Evolutionary conservation across 1,140 invertebrate species (phyloP).

Genomic region (Pectinophora gossypiella): DNA sequence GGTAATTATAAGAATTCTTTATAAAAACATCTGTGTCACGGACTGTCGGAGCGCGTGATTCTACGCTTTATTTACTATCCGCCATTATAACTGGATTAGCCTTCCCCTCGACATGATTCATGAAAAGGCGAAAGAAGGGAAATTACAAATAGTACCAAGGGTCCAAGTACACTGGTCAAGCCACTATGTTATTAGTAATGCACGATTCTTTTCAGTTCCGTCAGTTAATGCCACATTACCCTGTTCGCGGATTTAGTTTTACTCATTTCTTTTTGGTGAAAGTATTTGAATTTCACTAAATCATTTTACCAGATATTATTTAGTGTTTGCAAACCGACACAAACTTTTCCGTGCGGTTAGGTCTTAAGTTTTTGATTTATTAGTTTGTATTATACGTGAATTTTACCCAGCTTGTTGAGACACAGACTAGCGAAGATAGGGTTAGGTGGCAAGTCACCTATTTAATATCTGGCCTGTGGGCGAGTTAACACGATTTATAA

Average conservation of each 20-base stretch:
- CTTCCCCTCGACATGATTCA: constrained; percentile 14
- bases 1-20: not conserved
- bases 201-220: constrained; percentile 35
- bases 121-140: constrained; percentile 14
- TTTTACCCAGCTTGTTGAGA: too few species aligned
- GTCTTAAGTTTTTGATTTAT: too few species aligned
- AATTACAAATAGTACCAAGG: constrained; percentile 14
- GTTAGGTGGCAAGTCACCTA: too few species aligned
- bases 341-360: too few species aligned
- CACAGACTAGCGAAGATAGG: too few species aligned
- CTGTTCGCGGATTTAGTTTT: constrained; percentile 20
- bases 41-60: constrained; percentile 43
- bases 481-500: too few species aligned
- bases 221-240: constrained; percentile 21
- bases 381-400: too few species aligned
- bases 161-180: constrained; percentile 18
- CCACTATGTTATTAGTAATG: constrained; percentile 36
- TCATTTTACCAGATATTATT: too few species aligned
- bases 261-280: constrained; percentile 23
- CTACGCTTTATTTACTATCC: constrained; percentile 23
- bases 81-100: constrained; percentile 17
- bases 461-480: too few species aligned
- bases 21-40: constrained; percentile 51
- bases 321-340: too few species aligned
- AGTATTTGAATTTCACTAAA: constrained; percentile 26